Conservation (phyloP, 2,888 invertebrate species). For the Ethmia dodecea region DNA sequence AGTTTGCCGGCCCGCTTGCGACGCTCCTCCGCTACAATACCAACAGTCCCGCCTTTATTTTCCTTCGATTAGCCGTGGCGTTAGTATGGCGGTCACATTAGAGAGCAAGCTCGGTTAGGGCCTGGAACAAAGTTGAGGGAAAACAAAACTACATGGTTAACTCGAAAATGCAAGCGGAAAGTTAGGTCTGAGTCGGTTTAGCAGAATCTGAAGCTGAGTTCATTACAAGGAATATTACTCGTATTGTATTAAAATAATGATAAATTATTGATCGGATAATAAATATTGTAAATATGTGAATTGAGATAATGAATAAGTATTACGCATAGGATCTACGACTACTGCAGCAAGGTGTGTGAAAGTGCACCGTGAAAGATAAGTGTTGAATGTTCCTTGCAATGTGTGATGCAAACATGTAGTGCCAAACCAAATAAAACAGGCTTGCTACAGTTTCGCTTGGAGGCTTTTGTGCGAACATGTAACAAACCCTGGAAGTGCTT, state of each 20-base stretch:
- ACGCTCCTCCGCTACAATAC: constrained; percentile 75
- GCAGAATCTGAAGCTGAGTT: constrained; percentile 44
- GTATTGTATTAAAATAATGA: constrained; percentile 4
- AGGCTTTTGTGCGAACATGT: constrained; percentile 25
- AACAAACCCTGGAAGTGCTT: constrained; percentile 30
- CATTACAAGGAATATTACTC: constrained; percentile 71
- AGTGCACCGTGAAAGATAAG: constrained; percentile 22
- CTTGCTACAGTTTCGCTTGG: constrained; percentile 30
- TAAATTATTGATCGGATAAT: too few species aligned
- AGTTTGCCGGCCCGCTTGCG: constrained; percentile 65
- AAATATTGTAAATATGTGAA: background rate
- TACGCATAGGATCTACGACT: background rate
- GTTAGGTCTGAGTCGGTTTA: constrained; percentile 57
- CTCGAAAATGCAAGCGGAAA: constrained; percentile 66
- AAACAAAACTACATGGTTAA: constrained; percentile 72
- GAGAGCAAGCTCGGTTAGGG: constrained; percentile 78
- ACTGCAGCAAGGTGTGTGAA: constrained; percentile 13
- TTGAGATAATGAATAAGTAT: background rate
- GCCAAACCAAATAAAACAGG: constrained; percentile 43
- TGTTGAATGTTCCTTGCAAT: constrained; percentile 67
- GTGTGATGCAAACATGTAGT: constrained; percentile 49
- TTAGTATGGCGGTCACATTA: constrained; percentile 78
- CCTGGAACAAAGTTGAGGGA: constrained; percentile 78
- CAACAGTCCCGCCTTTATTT: constrained; percentile 69
- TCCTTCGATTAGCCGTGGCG: constrained; percentile 71